Evolutionary conservation across 1,140 invertebrate species (phyloP).

Genomic region (Leptinotarsa texana): DNA sequence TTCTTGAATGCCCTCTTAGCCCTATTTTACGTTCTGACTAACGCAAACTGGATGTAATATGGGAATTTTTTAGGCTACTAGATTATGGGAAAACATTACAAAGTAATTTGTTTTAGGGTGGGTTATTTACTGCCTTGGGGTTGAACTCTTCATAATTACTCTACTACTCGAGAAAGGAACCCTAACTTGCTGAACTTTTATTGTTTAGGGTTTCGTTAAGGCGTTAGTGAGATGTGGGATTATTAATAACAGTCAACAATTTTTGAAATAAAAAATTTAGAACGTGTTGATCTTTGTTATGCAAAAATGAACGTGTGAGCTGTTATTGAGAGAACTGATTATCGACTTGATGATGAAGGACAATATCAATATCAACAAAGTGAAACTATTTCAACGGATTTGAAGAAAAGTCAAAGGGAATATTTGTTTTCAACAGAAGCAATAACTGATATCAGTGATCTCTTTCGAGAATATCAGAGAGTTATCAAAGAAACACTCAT

Average conservation of each 20-base stretch:
- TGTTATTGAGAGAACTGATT: no score
- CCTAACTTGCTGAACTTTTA: not conserved
- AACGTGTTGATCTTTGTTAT: no score
- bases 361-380: no score
- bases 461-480: no score
- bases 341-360: no score
- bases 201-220: not conserved
- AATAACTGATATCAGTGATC: no score
- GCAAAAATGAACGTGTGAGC: no score
- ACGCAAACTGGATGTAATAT: not conserved
- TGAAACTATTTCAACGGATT: no score
- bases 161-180: not conserved
- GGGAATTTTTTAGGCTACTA: not conserved
- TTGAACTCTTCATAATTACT: not conserved
- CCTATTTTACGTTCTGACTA: not conserved
- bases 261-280: no score
- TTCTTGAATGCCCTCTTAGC: not conserved
- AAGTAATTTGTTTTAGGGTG: conserved; percentile 12
- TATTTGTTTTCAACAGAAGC: no score
- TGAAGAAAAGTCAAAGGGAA: no score
- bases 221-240: not conserved
- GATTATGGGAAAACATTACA: not conserved
- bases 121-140: conserved; percentile 13
- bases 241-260: not conserved
- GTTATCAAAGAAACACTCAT: no score